Evolutionary conservation across 2,797 vertebrate genomes (phyloP), one percentile per base, ranked within the genome.

Genomic region (Chanos chanos): DNA sequence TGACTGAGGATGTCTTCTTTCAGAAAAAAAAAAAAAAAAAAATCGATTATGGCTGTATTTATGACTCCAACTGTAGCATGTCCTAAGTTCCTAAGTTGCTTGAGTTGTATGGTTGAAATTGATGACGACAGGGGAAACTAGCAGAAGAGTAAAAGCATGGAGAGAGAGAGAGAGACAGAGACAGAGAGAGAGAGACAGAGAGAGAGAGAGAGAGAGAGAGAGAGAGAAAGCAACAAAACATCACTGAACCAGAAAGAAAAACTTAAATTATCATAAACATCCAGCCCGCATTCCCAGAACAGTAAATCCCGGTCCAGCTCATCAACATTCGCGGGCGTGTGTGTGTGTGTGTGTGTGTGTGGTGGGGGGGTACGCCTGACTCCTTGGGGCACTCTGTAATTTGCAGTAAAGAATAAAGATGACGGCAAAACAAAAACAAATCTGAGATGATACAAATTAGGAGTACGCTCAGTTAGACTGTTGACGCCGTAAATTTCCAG

Each of bases 371-470:
- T 78, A 77, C 70, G 69, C 76, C 74, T 79, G 81, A 84, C 87
- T 86, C 87, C 85, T 85, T 27, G 74, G 82, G 79, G 82, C 84
- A 77, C 75, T 80, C 79, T 77, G 84, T 86, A 86, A 89, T 89
- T 86, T 85, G 82, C 85, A 85, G 85, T 90, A 87, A 89, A 89
- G 85, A 86, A 86, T 85, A 86, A 86, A 86, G 83, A 88, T 78
- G 84, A 88, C 59, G 78, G 73, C 83, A 86, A 87, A 89, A 88
- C 83, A 89, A 89, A 89, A 87, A 88, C 87, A 88, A 87, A 87
- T 87, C 73, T 70, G 78, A 89, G 81, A 78, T 68, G 83, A 88
- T 84, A 83, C 85, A 88, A 89, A 89, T 88, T 85, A 89, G 82
- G 71, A 79, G 68, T 62, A 52, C 24, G 68, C 81, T 83, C 77